Base-by-base conservation (phyloP, 2,888 invertebrate species). In the Glyphotaelius pellucidus region DNA sequence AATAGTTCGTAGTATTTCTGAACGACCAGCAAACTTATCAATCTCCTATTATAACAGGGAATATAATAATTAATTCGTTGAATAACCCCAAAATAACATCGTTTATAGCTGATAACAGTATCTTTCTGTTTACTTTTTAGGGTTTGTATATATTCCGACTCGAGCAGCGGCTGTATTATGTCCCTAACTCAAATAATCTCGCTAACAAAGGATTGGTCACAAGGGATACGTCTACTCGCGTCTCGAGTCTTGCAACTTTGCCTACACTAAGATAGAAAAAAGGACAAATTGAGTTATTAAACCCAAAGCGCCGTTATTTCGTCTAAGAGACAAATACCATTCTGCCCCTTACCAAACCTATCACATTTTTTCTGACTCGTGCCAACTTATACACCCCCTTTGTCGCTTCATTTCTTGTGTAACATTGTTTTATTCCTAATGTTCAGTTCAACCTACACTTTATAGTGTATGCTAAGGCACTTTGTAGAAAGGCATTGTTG, bases 161-260 rank as follows among this genome's bases (percentile, higher is more conserved):
- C 67, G 25, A 67, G 25, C 9, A 67, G 67, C 67, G 67, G n/a
- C 38, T 83, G 83, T 35, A 83, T 83, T 83, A 83, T 83, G n/a
- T 35, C 83, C 83, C 30, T 42, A 86, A 47, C 86, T 86, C 15
- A 86, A 30, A 86, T 86, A 86, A 86, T 86, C 86, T 42, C 86
- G n/a, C 86, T 42, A 86, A 86, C 86, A 86, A 86, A 86, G 86
- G 86, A 86, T 86, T 86, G 86, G 47, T 30, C 86, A 47, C 47
- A 47, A 86, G 86, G 86, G 86, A 86, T 42, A 86, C 30, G 15
- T 86, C 83, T 86, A n/a, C 86, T 86, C 38, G 42, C n/a, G n/a
- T 86, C n/a, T 86, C 14, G 86, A 38, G 67, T 67, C n/a, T 67
- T 67, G 67, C 25, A 5, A 67, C n/a, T 67, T 30, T 42, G 38